A percentile compares a stretch with the other conserved stretches of the same genome.
Evolutionary conservation across 2,888 invertebrate genomes (phyloP).

Genomic region (Girardia tigrina): DNA sequence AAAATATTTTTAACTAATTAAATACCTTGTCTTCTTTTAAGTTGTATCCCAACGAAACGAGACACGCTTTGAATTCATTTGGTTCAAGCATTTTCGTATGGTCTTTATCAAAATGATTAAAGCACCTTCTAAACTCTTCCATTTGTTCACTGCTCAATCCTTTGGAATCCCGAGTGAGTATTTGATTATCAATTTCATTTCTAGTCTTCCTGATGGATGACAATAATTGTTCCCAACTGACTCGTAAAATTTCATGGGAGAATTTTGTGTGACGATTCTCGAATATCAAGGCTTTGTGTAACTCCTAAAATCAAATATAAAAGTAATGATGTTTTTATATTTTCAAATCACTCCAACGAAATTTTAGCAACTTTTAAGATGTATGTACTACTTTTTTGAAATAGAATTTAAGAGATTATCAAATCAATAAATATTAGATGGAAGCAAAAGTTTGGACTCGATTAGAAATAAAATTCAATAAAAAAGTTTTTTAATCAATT

Average conservation of each 20-base stretch:
- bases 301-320: constrained; percentile 63
- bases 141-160: constrained; percentile 72
- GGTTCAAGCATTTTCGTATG: constrained; percentile 74
- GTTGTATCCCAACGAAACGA: constrained; percentile 79
- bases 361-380: no score
- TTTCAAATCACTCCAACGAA: no score
- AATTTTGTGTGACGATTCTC: constrained; percentile 96
- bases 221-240: constrained; percentile 95
- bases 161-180: constrained; percentile 90
- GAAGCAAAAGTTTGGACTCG: no score
- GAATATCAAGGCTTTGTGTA: constrained; percentile 98
- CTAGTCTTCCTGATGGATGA: constrained; percentile 96
- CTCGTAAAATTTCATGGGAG: constrained; percentile 95
- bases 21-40: constrained; percentile 17
- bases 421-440: no score
- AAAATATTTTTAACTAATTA: neutral
- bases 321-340: no score
- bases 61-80: constrained; percentile 91
- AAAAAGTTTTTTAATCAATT: no score
- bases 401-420: no score
- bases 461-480: no score
- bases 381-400: no score
- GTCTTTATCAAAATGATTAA: constrained; percentile 94
- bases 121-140: constrained; percentile 89
- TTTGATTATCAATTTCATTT: constrained; percentile 98